Base-by-base conservation (phyloP, 2,113 vertebrate genomes). In the Heliornis fulica region DNA sequence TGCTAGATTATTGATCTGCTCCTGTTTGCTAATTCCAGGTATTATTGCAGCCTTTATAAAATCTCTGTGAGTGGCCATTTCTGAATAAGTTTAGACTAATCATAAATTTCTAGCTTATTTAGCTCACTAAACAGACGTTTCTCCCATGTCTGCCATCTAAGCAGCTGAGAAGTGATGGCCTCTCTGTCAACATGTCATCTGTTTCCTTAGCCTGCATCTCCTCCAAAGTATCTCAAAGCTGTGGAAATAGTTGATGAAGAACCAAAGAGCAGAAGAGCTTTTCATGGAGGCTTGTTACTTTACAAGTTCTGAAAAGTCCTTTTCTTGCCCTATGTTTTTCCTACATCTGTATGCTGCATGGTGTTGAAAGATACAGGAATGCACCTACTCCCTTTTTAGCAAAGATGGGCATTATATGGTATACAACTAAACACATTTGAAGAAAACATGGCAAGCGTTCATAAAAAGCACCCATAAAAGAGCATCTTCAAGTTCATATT, bases 281-380 rank as follows among this genome's bases (percentile, higher is more conserved):
- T 72, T 95, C 18, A 91, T 53, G 22, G 20, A 84, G 16, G 31
- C 45, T 56, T 86, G 46, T 32, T 91, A 51, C 36, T 92, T 96
- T 77, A 46, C 3, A 87, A 93, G 70, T 54, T 63, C 31, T 71
- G 29, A 59, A 83, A 93, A 96, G 82, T 46, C 23, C 46, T 46
- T 83, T 95, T 46, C 59, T 9, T 32, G n/a, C n/a, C n/a, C n/a
- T n/a, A n/a, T 91, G 7, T 32, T 53, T 15, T 80, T 70, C 68
- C 48, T 95, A 11, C 5, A 50, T 65, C 68, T 78, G 9, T 36
- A 64, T 69, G 32, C 36, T 90, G 16, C n/a, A 46, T 36, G 3
- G 6, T 90, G 69, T 87, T 87, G 54, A 96, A 97, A 97, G 72
- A 68, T 29, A 53, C 15, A 50, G 32, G 51, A 83, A 64, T 41